Evolutionary conservation across 2,888 invertebrate genomes (phyloP), one percentile per base, ranked within the genome.

Genomic region (Crocallis elinguaria): DNA sequence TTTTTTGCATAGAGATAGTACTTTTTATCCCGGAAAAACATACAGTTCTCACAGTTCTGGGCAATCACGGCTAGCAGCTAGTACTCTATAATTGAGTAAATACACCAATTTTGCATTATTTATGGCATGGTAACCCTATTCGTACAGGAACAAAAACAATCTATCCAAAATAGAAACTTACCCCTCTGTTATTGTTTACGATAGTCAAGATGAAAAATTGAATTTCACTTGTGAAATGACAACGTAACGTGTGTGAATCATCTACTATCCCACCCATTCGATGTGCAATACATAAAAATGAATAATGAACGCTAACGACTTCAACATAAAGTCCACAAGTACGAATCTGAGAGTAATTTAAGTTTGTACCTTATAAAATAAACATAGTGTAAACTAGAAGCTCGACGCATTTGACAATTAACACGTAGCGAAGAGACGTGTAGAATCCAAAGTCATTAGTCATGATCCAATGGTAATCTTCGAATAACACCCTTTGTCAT

Each of bases 381-480:
- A 87, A 88, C 84, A 86, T 69, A 75, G 78, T 79, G 88, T 87
- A 82, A 88, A 88, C 84, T 88, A 86, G 85, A 86, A 49, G 77
- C 74, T 75, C 71, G 83, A 71, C 77, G 77, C 76, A 79, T 82
- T 82, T 79, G 72, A 85, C 84, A 86, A 88, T 88, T 88, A 89
- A 87, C 86, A 86, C 82, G 75, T 79, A 80, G 74, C 78, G 68
- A 69, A 71, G 72, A 75, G 73, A 73, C 68, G 36, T 50, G 69
- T 73, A 73, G 76, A 77, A 75, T 78, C 75, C 70, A 75, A 75
- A 69, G 77, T 82, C 86, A 88, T 90, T 89, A 88, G 84, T 90
- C 88, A 86, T 86, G 83, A 87, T 86, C 83, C 78, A 68, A 79
- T 68, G 81, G 86, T 88, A 86, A 88, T 88, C 86, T 88, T 83